phyloP scores from a whole-genome alignment of 2,797 vertebrate species.

The Iguana delicatissima region DNA sequence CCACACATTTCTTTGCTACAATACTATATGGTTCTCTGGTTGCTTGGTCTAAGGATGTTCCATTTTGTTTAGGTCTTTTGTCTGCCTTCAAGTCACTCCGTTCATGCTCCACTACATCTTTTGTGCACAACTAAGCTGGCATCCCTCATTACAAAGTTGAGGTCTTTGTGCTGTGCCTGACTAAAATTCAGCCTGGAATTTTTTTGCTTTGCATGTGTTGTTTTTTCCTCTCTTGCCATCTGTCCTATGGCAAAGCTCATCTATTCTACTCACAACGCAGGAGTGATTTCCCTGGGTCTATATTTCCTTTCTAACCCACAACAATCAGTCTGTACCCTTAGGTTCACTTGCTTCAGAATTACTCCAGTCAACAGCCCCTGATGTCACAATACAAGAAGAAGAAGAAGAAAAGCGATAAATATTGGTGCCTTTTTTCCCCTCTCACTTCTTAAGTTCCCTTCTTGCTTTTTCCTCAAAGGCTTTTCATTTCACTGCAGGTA shows the following conservation, averaged over 20 bases:
- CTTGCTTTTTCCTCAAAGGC: background rate
- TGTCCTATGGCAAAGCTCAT: conserved; percentile 25
- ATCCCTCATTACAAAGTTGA: too few relatives aligned
- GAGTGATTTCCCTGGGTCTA: conserved; percentile 8
- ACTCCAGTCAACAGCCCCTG: background rate
- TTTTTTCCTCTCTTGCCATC: conserved; percentile 10
- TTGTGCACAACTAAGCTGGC: background rate
- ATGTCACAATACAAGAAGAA: background rate
- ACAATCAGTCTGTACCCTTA: background rate
- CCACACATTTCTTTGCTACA: background rate
- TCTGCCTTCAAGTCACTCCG: background rate
- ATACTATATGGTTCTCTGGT: background rate
- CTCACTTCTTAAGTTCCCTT: background rate
- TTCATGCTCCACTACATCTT: background rate
- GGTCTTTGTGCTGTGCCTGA: background rate
- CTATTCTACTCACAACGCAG: background rate
- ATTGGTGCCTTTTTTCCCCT: background rate
- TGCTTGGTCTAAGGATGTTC: conserved; percentile 34
- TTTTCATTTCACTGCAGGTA: conserved; percentile 58
- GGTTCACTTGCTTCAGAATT: conserved; percentile 6
- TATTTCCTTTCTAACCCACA: conserved; percentile 16
- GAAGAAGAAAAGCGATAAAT: background rate
- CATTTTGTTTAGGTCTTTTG: conserved; percentile 9
- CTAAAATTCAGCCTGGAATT: background rate
- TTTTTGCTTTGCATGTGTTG: background rate